Evolutionary conservation across 1,140 invertebrate species (phyloP).

Genomic region (Phortica variegata): DNA sequence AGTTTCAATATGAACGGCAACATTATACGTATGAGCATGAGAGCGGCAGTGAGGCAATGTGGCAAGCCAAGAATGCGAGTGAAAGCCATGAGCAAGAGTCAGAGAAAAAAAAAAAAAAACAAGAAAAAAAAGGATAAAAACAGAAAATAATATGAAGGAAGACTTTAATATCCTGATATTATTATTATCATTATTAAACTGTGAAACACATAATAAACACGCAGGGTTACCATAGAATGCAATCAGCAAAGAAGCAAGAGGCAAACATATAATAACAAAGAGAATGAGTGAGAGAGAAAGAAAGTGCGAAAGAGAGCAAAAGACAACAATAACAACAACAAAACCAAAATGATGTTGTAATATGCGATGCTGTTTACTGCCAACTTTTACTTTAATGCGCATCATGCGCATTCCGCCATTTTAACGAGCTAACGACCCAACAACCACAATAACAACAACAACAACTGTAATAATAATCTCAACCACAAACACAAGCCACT

Average conservation of each 20-base stretch:
- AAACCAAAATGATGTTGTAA: slow-evolving; percentile 11
- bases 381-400: slow-evolving; percentile 19
- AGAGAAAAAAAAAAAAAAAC: too few species aligned
- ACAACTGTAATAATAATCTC: too few species aligned
- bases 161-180: slow-evolving; percentile 53
- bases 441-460: too few species aligned
- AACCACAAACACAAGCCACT: too few species aligned
- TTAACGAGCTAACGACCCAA: slow-evolving; percentile 16
- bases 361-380: slow-evolving; percentile 38
- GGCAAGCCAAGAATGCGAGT: too few species aligned
- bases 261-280: too few species aligned
- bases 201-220: slow-evolving; percentile 52
- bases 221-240: slow-evolving; percentile 39
- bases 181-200: slow-evolving; percentile 46
- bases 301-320: not conserved
- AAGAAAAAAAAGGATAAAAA: not conserved
- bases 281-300: slow-evolving; percentile 2
- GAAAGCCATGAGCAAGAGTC: too few species aligned
- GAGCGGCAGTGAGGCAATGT: too few species aligned
- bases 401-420: slow-evolving; percentile 26
- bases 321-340: not conserved
- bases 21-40: too few species aligned
- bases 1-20: slow-evolving; percentile 37
- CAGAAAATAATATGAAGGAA: slow-evolving; percentile 26
- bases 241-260: too few species aligned